These are phyloP conservation scores for Brachionus manjavacas DNA, from an alignment of 1,140 invertebrate genomes.

Conservation along the genomic window DNA sequence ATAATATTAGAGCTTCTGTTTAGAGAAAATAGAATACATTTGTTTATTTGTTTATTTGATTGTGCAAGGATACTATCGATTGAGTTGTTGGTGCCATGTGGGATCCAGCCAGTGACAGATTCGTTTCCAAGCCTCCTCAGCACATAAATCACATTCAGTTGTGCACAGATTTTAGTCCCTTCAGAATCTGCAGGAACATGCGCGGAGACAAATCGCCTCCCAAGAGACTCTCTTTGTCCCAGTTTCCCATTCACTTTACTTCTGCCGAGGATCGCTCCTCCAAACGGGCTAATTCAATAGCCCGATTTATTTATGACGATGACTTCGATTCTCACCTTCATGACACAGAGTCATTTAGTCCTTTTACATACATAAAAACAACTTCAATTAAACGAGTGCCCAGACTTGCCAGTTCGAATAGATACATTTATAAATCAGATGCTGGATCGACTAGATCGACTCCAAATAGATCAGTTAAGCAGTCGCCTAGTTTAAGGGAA, in stretches of 20 bases:
- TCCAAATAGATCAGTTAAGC: background rate
- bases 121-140: background rate
- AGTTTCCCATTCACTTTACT: background rate
- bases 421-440: background rate
- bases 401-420: background rate
- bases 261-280: background rate
- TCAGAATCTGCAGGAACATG: background rate
- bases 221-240: slow-evolving; percentile 8
- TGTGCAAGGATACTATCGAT: background rate
- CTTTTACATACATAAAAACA: slow-evolving; percentile 31
- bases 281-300: slow-evolving; percentile 26
- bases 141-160: background rate
- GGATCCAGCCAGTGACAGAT: background rate
- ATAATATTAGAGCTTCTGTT: background rate
- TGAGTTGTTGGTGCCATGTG: background rate
- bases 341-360: background rate
- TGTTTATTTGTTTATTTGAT: background rate
- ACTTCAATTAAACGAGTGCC: slow-evolving; percentile 15
- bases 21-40: background rate
- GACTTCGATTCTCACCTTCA: background rate
- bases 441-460: slow-evolving; percentile 15
- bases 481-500: background rate
- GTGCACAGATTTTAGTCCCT: background rate
- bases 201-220: background rate
- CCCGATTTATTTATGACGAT: background rate